Percentiles rank a stretch among this genome's conserved stretches.
phyloP scores from a whole-genome alignment of 2,113 vertebrate genomes.

The Nycticryphes semicollaris region DNA sequence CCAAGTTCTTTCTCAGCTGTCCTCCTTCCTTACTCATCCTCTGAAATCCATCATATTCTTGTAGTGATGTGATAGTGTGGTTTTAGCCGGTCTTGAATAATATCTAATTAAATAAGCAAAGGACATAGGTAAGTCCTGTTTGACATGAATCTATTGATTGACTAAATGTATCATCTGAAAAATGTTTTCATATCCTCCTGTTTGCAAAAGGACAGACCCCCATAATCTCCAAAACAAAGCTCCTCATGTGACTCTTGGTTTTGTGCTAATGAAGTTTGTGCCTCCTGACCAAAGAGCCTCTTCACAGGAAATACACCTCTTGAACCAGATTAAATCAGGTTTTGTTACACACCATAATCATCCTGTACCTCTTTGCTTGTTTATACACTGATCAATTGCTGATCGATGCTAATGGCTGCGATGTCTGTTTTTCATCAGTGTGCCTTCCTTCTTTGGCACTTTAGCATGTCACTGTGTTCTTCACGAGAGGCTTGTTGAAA shows the following conservation, averaged over 20 bases:
- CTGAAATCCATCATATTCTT: not conserved
- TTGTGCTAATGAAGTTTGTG: slow-evolving; percentile 8
- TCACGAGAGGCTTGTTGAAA: slow-evolving; percentile 33
- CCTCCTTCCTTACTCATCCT: not conserved
- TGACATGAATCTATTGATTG: not conserved
- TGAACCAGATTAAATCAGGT: slow-evolving; percentile 49
- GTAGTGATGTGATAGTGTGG: not conserved
- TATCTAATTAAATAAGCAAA: not conserved
- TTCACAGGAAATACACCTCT: slow-evolving; percentile 4
- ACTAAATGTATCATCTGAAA: not conserved
- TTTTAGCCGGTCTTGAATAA: not conserved
- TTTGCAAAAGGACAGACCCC: not conserved
- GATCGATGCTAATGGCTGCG: slow-evolving; percentile 84
- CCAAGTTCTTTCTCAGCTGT: not conserved
- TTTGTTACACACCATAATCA: not conserved
- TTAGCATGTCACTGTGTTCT: not conserved
- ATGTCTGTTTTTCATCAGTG: slow-evolving; percentile 77
- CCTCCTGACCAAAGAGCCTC: not conserved
- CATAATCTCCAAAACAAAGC: not conserved
- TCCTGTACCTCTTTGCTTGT: not conserved
- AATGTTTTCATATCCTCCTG: not conserved
- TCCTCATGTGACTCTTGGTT: not conserved
- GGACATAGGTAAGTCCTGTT: not conserved
- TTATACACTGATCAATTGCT: slow-evolving; percentile 64
- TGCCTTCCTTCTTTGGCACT: slow-evolving; percentile 26